Evolutionary conservation across 1,140 invertebrate genomes (phyloP).

Genomic region (Magallana ariakensis): DNA sequence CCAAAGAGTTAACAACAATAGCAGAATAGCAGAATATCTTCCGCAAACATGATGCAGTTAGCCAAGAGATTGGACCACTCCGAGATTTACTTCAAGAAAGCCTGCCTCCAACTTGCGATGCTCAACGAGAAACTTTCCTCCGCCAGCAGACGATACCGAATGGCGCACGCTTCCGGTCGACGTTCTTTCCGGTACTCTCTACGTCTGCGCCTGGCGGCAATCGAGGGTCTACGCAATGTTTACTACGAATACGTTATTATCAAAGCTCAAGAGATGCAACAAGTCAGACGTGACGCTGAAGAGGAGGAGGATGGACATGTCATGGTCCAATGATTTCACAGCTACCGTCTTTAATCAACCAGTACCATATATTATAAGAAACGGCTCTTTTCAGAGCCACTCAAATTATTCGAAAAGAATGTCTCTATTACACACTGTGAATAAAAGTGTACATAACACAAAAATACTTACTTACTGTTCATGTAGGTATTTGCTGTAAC

Average conservation of each 20-base stretch:
- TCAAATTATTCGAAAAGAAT: too few species aligned
- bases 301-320: background rate
- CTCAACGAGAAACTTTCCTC: constrained; percentile 56
- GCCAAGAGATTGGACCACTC: background rate
- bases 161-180: constrained; percentile 56
- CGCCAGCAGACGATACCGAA: constrained; percentile 56
- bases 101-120: constrained; percentile 58
- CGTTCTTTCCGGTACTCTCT: constrained; percentile 58
- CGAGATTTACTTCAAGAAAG: constrained; percentile 51
- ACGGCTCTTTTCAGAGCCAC: too few species aligned
- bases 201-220: constrained; percentile 55
- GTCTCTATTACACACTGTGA: background rate
- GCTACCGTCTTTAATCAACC: too few species aligned
- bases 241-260: constrained; percentile 62
- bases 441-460: background rate
- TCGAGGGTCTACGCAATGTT: constrained; percentile 61
- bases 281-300: background rate
- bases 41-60: background rate
- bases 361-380: too few species aligned
- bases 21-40: background rate
- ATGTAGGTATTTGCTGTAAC: too few species aligned
- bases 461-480: too few species aligned
- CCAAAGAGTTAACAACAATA: background rate
- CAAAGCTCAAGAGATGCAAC: constrained; percentile 38
- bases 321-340: background rate